phyloP scores from a whole-genome alignment of 64 coral and sea anemone genomes.

The Stichodactyla mertensii region DNA sequence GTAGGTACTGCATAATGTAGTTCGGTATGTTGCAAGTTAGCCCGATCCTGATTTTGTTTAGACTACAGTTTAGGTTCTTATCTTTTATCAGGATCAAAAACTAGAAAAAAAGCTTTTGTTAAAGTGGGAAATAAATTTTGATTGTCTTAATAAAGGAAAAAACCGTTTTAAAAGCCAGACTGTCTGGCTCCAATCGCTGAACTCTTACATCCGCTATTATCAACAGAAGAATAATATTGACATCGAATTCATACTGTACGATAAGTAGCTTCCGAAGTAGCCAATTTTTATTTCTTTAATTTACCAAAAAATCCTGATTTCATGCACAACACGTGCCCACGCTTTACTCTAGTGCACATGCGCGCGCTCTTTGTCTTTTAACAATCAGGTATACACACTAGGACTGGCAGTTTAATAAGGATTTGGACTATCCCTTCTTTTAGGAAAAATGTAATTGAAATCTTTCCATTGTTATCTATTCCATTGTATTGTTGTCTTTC shows the following conservation, averaged over 20 bases:
- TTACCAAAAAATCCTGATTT: background rate
- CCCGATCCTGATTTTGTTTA: too few species aligned
- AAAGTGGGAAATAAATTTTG: background rate
- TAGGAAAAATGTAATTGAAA: too few species aligned
- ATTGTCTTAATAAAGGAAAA: background rate
- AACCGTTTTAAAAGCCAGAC: background rate
- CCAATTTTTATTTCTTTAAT: background rate
- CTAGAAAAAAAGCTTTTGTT: background rate
- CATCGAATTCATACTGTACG: background rate
- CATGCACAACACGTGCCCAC: background rate
- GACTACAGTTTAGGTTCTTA: too few species aligned
- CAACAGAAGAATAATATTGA: background rate
- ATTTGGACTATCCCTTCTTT: too few species aligned
- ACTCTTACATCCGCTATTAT: background rate
- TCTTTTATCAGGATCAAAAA: too few species aligned
- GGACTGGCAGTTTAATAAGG: too few species aligned
- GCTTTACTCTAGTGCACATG: background rate
- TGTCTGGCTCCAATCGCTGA: background rate
- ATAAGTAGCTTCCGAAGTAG: background rate
- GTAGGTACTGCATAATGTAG: background rate
- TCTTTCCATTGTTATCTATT: too few species aligned
- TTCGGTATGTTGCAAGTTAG: too few species aligned
- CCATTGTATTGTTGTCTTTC: too few species aligned
- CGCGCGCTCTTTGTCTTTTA: background rate
- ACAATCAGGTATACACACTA: too few species aligned